These are phyloP conservation scores for Nomada flava DNA, from an alignment of 2,888 invertebrate genomes.

Conservation along the genomic window DNA sequence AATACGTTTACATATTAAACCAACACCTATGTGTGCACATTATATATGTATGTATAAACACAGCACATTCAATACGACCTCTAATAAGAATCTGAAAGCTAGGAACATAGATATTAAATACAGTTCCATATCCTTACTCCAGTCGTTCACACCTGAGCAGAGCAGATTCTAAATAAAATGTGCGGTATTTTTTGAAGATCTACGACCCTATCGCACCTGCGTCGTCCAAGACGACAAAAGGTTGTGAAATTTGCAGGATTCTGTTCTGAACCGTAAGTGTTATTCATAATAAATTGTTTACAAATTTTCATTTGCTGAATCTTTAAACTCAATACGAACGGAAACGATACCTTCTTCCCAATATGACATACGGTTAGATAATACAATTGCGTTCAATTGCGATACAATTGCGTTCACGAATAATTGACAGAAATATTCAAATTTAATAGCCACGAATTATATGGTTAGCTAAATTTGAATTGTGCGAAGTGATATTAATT, in stretches of 20 bases:
- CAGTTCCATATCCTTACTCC: constrained; percentile 23
- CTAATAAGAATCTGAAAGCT: background rate
- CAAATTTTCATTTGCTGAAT: background rate
- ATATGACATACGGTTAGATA: too few species aligned
- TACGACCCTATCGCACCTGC: background rate
- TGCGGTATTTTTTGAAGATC: constrained; percentile 8
- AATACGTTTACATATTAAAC: background rate
- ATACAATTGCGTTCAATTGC: too few species aligned
- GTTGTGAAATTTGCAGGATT: background rate
- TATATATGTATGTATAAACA: constrained; percentile 9
- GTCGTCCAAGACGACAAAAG: background rate
- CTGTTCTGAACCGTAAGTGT: background rate
- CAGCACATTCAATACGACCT: constrained; percentile 20
- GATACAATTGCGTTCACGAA: background rate
- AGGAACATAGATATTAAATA: background rate
- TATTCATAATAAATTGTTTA: background rate
- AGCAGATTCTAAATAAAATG: constrained; percentile 7
- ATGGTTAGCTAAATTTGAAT: too few species aligned
- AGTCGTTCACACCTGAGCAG: background rate
- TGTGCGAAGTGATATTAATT: too few species aligned
- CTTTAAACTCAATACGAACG: background rate
- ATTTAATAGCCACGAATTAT: background rate
- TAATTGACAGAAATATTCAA: background rate
- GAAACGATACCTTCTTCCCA: background rate
- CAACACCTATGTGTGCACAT: background rate